Percentiles rank a stretch among this genome's conserved stretches.
Evolutionary conservation across 2,888 invertebrate species (phyloP).

Genomic region (Rugalucina vietnamica): DNA sequence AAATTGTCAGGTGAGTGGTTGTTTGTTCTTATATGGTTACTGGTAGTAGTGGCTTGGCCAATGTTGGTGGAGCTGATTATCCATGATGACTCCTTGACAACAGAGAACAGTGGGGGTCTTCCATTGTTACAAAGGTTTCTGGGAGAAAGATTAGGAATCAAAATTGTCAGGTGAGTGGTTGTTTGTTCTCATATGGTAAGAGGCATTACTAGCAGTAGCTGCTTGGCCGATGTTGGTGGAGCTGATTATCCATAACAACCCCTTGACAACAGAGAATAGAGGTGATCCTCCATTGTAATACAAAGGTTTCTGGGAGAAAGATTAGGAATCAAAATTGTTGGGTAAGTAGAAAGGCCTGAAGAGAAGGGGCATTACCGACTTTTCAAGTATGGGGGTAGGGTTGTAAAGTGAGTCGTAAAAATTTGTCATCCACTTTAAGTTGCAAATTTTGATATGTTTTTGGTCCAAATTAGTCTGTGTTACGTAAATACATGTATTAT

Average conservation of each 20-base stretch:
- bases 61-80: conserved; percentile 80
- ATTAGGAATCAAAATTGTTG: conserved; percentile 79
- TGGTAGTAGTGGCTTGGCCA: conserved; percentile 83
- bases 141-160: conserved; percentile 80
- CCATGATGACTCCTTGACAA: conserved; percentile 81
- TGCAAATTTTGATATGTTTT: too few species aligned
- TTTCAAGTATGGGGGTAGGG: too few species aligned
- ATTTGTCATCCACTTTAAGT: too few species aligned
- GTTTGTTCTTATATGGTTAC: too few species aligned
- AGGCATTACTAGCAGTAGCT: conserved; percentile 80
- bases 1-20: conserved; percentile 75
- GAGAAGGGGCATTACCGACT: too few species aligned
- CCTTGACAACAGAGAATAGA: conserved; percentile 69
- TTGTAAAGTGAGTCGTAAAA: too few species aligned
- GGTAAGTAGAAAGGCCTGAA: conserved; percentile 59
- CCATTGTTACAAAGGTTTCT: conserved; percentile 81
- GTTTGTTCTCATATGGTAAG: too few species aligned
- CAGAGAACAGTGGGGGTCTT: conserved; percentile 78
- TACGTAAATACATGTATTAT: too few species aligned
- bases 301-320: conserved; percentile 80
- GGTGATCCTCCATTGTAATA: conserved; percentile 79
- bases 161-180: too few species aligned
- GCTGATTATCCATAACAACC: conserved; percentile 76
- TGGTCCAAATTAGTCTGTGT: too few species aligned
- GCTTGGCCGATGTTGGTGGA: conserved; percentile 82